Evolutionary conservation across 2,113 vertebrate species (phyloP).

Genomic region (Sclerurus mexicanus): DNA sequence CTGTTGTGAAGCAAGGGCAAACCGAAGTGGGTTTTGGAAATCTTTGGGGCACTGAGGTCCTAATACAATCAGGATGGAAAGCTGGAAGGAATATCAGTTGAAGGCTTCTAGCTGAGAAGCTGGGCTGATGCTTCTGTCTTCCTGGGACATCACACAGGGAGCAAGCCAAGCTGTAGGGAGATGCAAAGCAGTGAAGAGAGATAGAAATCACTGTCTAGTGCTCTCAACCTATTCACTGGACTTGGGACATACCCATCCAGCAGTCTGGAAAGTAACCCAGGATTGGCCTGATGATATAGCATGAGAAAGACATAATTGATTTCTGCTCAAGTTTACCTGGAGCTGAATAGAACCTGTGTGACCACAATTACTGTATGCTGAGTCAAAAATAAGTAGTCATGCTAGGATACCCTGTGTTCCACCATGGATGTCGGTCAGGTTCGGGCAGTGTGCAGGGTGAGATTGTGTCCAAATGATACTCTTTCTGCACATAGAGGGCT

Average conservation of each 20-base stretch:
- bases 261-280: not conserved
- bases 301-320: not conserved
- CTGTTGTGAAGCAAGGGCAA: not conserved
- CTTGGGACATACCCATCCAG: not conserved
- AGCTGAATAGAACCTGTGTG: not conserved
- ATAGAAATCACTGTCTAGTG: not conserved
- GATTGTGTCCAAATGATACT: not conserved
- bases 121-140: not conserved
- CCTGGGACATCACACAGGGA: fast-evolving
- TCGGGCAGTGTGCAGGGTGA: not conserved
- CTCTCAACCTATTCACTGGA: not conserved
- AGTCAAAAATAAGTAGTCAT: not conserved
- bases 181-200: not conserved
- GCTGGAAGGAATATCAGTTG: not conserved
- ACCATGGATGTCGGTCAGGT: fast-evolving
- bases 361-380: fast-evolving
- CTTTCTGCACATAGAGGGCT: not conserved
- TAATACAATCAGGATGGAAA: not conserved
- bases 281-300: not conserved
- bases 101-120: not conserved
- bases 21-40: not conserved
- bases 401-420: not conserved
- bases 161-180: not conserved
- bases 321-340: not conserved
- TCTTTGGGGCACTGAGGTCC: not conserved